phyloP scores from a whole-genome alignment of 2,797 vertebrate species.

The Spheniscus humboldti region DNA sequence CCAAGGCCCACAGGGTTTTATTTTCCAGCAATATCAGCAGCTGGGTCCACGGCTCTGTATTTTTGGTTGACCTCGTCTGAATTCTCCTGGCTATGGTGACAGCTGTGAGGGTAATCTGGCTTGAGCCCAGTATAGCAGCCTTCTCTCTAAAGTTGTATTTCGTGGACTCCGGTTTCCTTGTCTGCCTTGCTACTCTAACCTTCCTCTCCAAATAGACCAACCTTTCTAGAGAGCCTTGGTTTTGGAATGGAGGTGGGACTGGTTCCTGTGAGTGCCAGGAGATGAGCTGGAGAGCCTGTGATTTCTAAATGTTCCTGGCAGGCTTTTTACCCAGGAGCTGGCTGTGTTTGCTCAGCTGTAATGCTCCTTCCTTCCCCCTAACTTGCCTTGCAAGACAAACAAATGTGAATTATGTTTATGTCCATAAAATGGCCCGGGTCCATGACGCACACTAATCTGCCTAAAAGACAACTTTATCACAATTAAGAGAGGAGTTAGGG shows the following conservation, averaged over 20 bases:
- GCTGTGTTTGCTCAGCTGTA: not conserved
- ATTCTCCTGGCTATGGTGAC: not conserved
- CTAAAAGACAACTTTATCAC: not conserved
- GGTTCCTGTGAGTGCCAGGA: not conserved
- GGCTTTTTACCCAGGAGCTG: not conserved
- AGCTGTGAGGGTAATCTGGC: conserved; percentile 28
- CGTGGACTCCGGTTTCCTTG: not conserved
- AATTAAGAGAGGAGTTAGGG: not conserved
- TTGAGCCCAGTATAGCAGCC: not conserved
- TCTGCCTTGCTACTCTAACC: not conserved
- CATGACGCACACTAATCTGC: accelerated
- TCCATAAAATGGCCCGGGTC: not conserved
- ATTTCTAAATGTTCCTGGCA: not conserved
- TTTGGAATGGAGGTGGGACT: not conserved
- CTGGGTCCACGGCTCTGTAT: not conserved
- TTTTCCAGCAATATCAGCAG: conserved; percentile 1
- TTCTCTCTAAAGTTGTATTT: not conserved
- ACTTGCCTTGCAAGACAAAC: not conserved
- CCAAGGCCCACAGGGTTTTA: not conserved
- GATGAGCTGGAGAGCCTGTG: not conserved
- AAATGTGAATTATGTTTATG: not conserved
- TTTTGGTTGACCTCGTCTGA: conserved; percentile 2
- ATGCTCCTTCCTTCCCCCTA: not conserved
- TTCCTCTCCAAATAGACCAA: not conserved
- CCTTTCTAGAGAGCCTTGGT: not conserved